A percentile compares a stretch with the other conserved stretches of the same genome.
Evolutionary conservation across 2,888 invertebrate species (phyloP).

Genomic region (Ophion slaviceki): DNA sequence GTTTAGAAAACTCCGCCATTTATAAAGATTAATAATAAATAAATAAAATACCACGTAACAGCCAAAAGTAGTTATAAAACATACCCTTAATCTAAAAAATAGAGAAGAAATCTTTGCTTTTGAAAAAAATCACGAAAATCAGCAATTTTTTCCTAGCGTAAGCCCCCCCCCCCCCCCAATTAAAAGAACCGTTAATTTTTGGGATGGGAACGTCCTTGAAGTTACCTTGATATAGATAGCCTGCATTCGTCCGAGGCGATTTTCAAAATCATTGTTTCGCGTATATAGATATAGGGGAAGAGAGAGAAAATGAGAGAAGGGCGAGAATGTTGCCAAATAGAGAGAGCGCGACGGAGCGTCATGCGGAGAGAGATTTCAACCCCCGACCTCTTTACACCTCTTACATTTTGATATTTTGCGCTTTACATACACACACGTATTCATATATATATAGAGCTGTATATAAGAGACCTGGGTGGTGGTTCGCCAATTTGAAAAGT

Average conservation of each 20-base stretch:
- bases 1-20: no score
- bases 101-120: no score
- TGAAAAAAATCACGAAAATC: no score
- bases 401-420: conserved; percentile 47
- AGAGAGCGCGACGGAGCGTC: conserved; percentile 59
- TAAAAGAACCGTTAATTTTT: neutral
- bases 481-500: conserved; percentile 66
- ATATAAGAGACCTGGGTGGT: conserved; percentile 42
- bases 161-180: neutral
- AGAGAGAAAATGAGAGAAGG: conserved; percentile 13
- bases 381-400: conserved; percentile 35
- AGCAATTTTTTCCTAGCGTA: no score
- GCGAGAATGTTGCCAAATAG: conserved; percentile 47
- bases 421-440: conserved; percentile 15
- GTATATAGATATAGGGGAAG: conserved; percentile 6
- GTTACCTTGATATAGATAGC: neutral
- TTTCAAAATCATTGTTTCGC: neutral
- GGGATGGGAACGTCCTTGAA: neutral
- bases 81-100: no score
- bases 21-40: no score
- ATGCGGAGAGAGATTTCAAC: conserved; percentile 60
- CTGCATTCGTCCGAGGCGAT: neutral
- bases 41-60: no score
- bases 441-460: conserved; percentile 37
- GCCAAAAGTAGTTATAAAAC: no score